Evolutionary conservation across 1,140 invertebrate genomes (phyloP), one percentile per base, ranked within the genome.

Genomic region (Ptiloglossa arizonensis): DNA sequence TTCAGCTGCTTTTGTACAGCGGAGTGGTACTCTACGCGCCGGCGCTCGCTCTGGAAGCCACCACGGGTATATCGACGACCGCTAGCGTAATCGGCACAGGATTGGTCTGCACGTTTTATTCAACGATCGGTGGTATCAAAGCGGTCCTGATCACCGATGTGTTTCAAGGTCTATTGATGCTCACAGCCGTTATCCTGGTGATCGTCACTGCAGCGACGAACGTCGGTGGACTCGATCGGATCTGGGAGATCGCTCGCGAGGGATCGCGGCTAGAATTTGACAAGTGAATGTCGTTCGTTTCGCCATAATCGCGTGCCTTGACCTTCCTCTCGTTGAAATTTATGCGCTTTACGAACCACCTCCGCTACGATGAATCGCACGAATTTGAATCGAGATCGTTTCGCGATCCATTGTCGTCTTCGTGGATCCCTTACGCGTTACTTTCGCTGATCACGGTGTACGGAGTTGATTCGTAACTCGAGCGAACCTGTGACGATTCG

Each of bases 21-120:
- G 97, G 97, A 2, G 96, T 99, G 82, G 98, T 98, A 0, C 92
- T 99, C 0, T 98, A 98, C 90, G 98, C 97, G 0, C 98, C 98
- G 1, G 96, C 97, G 1, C 93, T 98, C 62, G 97, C 98, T 0
- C 86, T 99, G 13, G 97, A 97, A 91, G 96, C 97, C 22, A 96
- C 98, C 57, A 97, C 97, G 1, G 96, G 96, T 8, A 90, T 97
- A 13, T 94, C 95, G 46, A 94, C 95, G 89, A 93, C 95, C 69
- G 90, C 94, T 32, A 96, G 97, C 5, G 96, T 99, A 70, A 89
- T 98, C 50, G 94, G 95, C 11, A 96, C 98, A 29, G 97, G 88
- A 11, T 59, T 96, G 9, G 95, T 97, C 15, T 98, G 97, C 90
- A 97, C 96, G 6, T 96, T 98, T 89, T 98, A 98, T 87, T 97